A percentile compares a stretch with the other conserved stretches of the same genome.
Evolutionary conservation across 2,113 vertebrate genomes (phyloP).

Genomic region (Vombatus ursinus): DNA sequence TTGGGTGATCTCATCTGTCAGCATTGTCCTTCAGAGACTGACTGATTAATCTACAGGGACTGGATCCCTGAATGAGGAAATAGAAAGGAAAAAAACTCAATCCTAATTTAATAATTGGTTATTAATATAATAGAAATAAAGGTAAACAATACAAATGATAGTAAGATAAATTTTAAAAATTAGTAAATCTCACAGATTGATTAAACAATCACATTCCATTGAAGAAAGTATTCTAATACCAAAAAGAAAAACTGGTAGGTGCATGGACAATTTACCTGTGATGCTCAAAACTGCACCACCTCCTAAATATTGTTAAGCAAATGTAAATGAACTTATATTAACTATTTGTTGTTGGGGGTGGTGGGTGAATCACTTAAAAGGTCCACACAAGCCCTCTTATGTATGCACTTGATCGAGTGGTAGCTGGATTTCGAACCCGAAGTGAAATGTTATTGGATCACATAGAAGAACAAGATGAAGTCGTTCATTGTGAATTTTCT

Average conservation of each 20-base stretch:
- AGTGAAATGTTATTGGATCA: conserved; percentile 87
- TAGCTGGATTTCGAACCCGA: conserved; percentile 89
- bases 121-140: too few species aligned
- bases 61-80: too few species aligned
- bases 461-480: conserved; percentile 90
- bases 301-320: not conserved
- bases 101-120: too few species aligned
- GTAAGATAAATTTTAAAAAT: not conserved
- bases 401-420: conserved; percentile 86
- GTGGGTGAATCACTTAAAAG: conserved; percentile 80
- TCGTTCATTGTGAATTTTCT: conserved; percentile 84
- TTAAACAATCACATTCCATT: not conserved
- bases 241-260: not conserved
- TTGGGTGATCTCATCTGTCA: too few species aligned
- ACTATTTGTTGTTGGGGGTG: conserved; percentile 56
- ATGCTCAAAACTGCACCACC: not conserved
- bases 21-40: too few species aligned
- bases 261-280: not conserved
- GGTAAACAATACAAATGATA: not conserved
- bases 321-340: not conserved
- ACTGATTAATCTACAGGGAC: too few species aligned
- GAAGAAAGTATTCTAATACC: not conserved
- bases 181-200: not conserved
- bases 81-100: too few species aligned
- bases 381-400: conserved; percentile 84